Conservation (phyloP, 2,888 invertebrate species). For the Hemaris fuciformis region DNA sequence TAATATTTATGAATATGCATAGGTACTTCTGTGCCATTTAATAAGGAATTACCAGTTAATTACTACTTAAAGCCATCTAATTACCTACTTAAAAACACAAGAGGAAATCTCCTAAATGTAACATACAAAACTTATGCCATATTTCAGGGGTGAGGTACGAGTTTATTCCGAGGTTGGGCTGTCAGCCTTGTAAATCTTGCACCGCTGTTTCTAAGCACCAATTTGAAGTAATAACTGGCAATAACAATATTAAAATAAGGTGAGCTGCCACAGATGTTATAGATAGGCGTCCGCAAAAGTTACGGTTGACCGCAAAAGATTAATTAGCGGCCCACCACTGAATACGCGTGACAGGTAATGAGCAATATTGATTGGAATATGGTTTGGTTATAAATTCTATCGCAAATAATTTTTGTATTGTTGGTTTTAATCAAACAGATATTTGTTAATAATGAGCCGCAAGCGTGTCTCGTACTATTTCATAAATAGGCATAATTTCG, state of each 20-base stretch:
- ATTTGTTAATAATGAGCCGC: no score
- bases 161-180: not conserved
- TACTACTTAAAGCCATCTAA: no score
- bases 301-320: conserved; percentile 16
- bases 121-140: not conserved
- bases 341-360: conserved; percentile 18
- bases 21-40: no score
- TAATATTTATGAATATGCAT: no score
- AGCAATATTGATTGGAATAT: not conserved
- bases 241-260: conserved; percentile 59
- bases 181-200: conserved; percentile 48
- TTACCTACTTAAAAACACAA: not conserved
- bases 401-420: no score
- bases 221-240: conserved; percentile 61
- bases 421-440: no score
- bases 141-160: not conserved
- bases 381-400: no score
- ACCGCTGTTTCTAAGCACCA: conserved; percentile 61
- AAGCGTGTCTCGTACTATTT: no score
- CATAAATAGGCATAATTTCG: no score
- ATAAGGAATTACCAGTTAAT: no score
- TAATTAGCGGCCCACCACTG: conserved; percentile 22
- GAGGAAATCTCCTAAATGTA: not conserved
- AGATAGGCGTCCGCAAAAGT: conserved; percentile 28
- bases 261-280: conserved; percentile 37